Conservation (phyloP, 1,140 invertebrate species). For the Atta colombica region DNA sequence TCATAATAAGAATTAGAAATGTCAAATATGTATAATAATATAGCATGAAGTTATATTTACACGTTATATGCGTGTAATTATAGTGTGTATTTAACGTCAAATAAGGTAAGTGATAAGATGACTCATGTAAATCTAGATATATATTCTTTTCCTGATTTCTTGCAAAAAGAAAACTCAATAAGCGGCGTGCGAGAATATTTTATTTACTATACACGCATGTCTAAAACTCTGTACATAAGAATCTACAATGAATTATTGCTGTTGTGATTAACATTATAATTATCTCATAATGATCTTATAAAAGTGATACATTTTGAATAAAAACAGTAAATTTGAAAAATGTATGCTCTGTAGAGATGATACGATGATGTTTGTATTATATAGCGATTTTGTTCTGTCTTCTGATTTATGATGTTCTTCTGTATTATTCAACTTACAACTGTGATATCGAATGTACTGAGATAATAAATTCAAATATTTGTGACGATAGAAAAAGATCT, state of each 20-base stretch:
- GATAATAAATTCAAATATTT: slow-evolving; percentile 53
- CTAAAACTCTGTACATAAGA: slow-evolving; percentile 14
- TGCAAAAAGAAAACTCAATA: neutral
- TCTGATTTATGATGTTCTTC: neutral
- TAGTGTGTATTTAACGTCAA: slow-evolving; percentile 50
- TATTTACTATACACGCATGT: slow-evolving; percentile 33
- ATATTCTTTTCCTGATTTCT: neutral
- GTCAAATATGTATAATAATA: neutral
- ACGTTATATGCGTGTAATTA: slow-evolving; percentile 43
- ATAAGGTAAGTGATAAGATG: slow-evolving; percentile 60
- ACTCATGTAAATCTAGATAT: slow-evolving; percentile 54
- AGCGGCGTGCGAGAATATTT: slow-evolving; percentile 21
- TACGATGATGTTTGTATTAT: slow-evolving; percentile 27
- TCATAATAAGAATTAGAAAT: neutral
- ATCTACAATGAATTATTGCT: neutral
- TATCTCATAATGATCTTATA: neutral
- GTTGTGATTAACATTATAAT: neutral
- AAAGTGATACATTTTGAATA: slow-evolving; percentile 10
- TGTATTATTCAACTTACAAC: slow-evolving; percentile 27
- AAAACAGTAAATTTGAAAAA: slow-evolving; percentile 12
- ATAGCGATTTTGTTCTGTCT: slow-evolving; percentile 25
- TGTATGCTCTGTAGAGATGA: slow-evolving; percentile 2
- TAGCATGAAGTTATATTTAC: slow-evolving; percentile 8
- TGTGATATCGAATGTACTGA: slow-evolving; percentile 56
- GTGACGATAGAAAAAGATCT: slow-evolving; percentile 9